Evolutionary conservation across 2,113 vertebrate genomes (phyloP), one percentile per base, ranked within the genome.

Genomic region (Syngnathus typhle): DNA sequence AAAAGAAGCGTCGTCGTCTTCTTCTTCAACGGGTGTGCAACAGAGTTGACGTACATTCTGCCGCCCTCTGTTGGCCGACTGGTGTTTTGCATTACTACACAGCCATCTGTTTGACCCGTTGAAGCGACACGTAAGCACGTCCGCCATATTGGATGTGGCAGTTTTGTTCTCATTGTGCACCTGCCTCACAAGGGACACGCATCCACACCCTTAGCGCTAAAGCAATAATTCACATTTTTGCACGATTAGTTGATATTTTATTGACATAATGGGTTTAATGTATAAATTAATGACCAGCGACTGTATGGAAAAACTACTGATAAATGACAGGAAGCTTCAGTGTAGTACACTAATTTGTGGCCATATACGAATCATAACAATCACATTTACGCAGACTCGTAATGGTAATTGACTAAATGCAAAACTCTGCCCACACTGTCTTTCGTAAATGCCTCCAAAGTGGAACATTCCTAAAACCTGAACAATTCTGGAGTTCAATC

Each of bases 1-100:
- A 12, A 36, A 7, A 18, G 55, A 7, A 7, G 64, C 27, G 23
- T 58, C 15, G 60, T 68, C 77, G 82, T 84, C 78, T 84, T 86
- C 15, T 60, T 69, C 79, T 85, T 82, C 76, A 83, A 84, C 78
- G 21, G 43, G 68, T 2, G 8, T 6, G 0, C 0, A 12, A 9
- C 11, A 47, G 5, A 23, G n/a, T 7, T 1, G 60, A 43, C 11
- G 6, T 41, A 16, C 12, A 46, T 11, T 9, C 8, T 27, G 27
- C 1, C 23, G 63, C 4, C 63, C 1, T 41, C n/a, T 62, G 60
- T 62, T 1, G 60, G 39, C 38, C 21, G 23, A 4, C 1, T 1
- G 6, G 1, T 44, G 8, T 27, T 27, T 62, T 27, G n/a, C 39
- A 39, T 2, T 11, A 43, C 10, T 21, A 49, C 3, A 49, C 46